Conservation (phyloP, 2,888 invertebrate genomes). For the Drosophila seclusa region DNA sequence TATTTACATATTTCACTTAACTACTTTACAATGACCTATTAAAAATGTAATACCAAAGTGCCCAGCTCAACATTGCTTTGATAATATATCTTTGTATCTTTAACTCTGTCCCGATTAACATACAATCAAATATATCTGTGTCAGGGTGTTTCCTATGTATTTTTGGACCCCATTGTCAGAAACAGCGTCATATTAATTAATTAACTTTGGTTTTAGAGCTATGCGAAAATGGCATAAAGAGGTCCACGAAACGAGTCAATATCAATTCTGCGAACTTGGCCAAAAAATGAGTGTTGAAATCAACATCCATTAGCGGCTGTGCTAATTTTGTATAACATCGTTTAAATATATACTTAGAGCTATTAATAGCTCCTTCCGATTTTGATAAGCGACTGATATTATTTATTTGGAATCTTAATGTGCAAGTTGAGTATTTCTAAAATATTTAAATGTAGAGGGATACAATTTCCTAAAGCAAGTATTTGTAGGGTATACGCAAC, state of each 20-base stretch:
- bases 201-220: conserved; percentile 52
- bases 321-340: conserved; percentile 28
- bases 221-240: conserved; percentile 35
- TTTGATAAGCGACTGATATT: background rate
- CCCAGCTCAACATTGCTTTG: background rate
- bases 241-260: conserved; percentile 4
- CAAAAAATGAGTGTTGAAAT: conserved; percentile 15
- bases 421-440: background rate
- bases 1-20: too few relatives aligned
- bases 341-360: background rate
- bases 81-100: background rate
- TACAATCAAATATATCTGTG: background rate
- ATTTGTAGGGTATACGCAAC: background rate
- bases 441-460: background rate
- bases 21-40: background rate
- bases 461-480: background rate
- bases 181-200: conserved; percentile 11
- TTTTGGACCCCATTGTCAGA: background rate
- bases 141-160: background rate
- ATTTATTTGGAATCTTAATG: background rate
- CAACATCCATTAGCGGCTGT: conserved; percentile 30
- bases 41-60: background rate
- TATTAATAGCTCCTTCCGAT: background rate
- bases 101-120: background rate
- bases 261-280: background rate